Conservation (phyloP, 2,797 vertebrate species). For the Chloroceryle inda region DNA sequence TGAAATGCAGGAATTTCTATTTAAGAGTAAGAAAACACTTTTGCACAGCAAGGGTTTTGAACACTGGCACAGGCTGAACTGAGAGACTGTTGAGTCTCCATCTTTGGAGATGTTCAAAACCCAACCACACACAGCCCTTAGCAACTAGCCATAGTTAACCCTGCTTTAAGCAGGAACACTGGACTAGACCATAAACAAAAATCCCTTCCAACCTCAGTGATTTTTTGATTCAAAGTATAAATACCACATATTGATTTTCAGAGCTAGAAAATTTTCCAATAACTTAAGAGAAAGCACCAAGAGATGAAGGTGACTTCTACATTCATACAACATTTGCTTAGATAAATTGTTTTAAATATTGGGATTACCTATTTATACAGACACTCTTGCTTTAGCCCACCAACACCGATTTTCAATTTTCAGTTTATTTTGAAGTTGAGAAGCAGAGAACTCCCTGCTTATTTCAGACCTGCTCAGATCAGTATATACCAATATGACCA, state of each 20-base stretch:
- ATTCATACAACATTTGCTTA: not conserved
- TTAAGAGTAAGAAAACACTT: not conserved
- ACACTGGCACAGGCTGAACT: rapidly evolving
- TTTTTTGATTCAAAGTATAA: not conserved
- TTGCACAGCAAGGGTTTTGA: not conserved
- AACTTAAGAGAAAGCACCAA: not conserved
- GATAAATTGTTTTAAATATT: not conserved
- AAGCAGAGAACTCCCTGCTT: slow-evolving; percentile 12
- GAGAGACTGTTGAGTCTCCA: not conserved
- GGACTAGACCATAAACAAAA: not conserved
- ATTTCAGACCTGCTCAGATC: not conserved
- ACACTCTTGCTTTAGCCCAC: not conserved
- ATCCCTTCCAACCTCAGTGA: not conserved
- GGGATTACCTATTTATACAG: not conserved
- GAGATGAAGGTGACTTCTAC: not conserved
- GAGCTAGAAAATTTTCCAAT: not conserved
- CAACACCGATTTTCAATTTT: not conserved
- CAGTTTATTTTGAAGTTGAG: slow-evolving; percentile 18
- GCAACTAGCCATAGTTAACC: not conserved
- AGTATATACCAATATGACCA: not conserved
- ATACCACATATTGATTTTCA: not conserved
- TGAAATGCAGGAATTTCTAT: not conserved
- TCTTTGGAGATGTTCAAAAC: not conserved
- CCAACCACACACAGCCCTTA: not conserved
- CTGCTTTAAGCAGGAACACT: not conserved